phyloP scores from a whole-genome alignment of 1,140 invertebrate genomes.

The Glomeris maerens region DNA sequence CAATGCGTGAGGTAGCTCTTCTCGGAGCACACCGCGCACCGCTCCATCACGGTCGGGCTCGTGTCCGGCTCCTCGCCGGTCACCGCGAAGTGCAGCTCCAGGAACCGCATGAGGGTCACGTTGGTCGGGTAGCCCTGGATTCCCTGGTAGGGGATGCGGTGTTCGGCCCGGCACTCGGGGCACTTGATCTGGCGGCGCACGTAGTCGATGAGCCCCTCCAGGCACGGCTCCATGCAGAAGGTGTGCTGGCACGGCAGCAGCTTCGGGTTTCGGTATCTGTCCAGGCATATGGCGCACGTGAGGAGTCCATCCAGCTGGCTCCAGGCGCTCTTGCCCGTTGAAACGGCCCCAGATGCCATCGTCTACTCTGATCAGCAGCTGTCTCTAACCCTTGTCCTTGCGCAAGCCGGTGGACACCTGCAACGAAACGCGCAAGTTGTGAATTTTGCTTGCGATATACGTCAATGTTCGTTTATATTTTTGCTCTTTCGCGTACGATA shows the following conservation, averaged over 20 bases:
- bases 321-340: constrained; percentile 19
- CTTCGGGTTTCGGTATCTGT: constrained; percentile 92
- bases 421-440: no score
- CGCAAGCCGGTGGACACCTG: no score
- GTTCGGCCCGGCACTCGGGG: constrained; percentile 95
- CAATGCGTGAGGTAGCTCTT: constrained; percentile 80
- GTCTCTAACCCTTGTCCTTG: no score
- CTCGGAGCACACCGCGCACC: constrained; percentile 68
- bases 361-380: neutral
- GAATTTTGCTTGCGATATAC: no score
- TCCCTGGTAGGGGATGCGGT: constrained; percentile 89
- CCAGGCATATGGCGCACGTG: constrained; percentile 94
- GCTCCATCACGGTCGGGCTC: constrained; percentile 45
- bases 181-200: constrained; percentile 91
- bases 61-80: constrained; percentile 80
- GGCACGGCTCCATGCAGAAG: constrained; percentile 95
- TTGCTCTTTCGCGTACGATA: no score
- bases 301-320: constrained; percentile 88
- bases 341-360: neutral
- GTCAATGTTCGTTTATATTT: no score
- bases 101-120: constrained; percentile 84
- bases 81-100: constrained; percentile 88
- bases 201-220: constrained; percentile 92
- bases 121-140: constrained; percentile 91
- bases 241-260: constrained; percentile 98